A percentile compares a stretch with the other conserved stretches of the same genome.
These are phyloP conservation scores for Hippocampus barbouri DNA, from an alignment of 2,113 vertebrate species.

Conservation along the genomic window DNA sequence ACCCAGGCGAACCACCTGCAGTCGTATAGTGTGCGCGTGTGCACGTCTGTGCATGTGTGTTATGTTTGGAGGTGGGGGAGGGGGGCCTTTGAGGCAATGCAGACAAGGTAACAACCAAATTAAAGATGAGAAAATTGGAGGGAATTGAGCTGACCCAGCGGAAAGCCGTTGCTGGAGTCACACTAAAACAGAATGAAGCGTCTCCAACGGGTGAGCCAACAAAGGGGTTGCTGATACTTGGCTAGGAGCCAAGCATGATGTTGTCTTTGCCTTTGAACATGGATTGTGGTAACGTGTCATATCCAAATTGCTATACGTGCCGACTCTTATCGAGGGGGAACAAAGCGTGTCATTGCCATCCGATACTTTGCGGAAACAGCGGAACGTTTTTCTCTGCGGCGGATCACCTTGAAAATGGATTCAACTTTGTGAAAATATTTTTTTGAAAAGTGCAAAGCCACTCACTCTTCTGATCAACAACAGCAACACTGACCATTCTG, in stretches of 20 bases:
- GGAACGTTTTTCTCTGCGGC: neutral
- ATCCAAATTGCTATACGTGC: constrained; percentile 21
- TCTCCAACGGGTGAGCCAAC: constrained; percentile 40
- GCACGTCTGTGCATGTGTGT: neutral
- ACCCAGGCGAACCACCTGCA: constrained; percentile 68
- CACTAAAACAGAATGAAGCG: constrained; percentile 24
- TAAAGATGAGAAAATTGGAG: constrained; percentile 12
- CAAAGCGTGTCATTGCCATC: constrained; percentile 15
- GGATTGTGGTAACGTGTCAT: constrained; percentile 21
- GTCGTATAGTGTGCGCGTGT: neutral
- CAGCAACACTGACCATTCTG: neutral
- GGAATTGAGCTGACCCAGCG: constrained; percentile 1
- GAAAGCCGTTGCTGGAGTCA: constrained; percentile 32
- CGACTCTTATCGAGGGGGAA: constrained; percentile 31
- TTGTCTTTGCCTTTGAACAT: constrained; percentile 40
- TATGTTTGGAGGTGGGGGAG: no score
- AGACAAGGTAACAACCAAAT: constrained; percentile 36
- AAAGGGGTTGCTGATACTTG: constrained; percentile 24
- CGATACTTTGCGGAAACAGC: constrained; percentile 8
- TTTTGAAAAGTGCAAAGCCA: constrained; percentile 8
- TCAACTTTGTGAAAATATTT: neutral
- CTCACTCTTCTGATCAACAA: neutral
- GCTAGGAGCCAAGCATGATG: constrained; percentile 31
- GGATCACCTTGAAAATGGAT: neutral
- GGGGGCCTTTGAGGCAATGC: constrained; percentile 17